Evolutionary conservation across 2,113 vertebrate species (phyloP).

Genomic region (Gallinago media): DNA sequence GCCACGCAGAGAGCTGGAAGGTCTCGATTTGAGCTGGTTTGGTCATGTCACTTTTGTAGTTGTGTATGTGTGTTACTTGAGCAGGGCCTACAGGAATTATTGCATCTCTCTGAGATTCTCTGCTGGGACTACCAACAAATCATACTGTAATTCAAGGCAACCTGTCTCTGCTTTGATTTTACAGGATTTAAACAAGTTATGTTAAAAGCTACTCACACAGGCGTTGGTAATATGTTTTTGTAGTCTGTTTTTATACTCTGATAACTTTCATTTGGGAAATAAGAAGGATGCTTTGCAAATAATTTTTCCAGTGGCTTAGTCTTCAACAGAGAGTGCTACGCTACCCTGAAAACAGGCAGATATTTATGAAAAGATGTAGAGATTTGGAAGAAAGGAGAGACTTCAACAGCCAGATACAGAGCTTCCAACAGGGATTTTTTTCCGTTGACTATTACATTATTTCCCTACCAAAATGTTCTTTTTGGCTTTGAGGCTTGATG

Average conservation of each 20-base stretch:
- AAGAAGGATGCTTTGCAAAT: neutral
- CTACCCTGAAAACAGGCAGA: neutral
- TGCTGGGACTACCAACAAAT: neutral
- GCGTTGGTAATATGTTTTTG: neutral
- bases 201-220: neutral
- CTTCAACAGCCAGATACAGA: neutral
- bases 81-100: neutral
- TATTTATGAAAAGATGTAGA: neutral
- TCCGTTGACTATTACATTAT: neutral
- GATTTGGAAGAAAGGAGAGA: neutral
- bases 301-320: neutral
- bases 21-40: neutral
- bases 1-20: fast-evolving
- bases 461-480: neutral
- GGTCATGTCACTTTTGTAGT: neutral
- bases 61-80: neutral
- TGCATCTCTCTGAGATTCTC: neutral
- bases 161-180: neutral
- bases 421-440: fast-evolving
- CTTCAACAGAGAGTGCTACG: neutral
- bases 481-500: neutral
- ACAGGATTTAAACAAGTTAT: neutral
- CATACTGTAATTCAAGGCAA: neutral
- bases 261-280: neutral
- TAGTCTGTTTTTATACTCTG: neutral